Evolutionary conservation across 1,140 invertebrate genomes (phyloP).

Genomic region (Leptonema lineaticorne): DNA sequence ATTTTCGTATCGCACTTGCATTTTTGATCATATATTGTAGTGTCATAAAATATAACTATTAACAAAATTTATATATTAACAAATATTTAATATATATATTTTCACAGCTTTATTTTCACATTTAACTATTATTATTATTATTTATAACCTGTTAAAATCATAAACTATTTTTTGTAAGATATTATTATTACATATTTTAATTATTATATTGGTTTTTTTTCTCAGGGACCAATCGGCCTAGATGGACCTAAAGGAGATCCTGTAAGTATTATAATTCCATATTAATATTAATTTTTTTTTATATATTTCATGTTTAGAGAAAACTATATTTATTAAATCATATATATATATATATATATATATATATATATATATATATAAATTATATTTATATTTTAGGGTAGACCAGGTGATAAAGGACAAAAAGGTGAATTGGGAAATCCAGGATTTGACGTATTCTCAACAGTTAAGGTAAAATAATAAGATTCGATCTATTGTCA

Average conservation of each 20-base stretch:
- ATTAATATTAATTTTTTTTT: no score
- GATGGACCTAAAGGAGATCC: constrained; percentile 91
- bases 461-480: constrained; percentile 89
- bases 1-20: no score
- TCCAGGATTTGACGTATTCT: constrained; percentile 86
- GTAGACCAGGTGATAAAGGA: constrained; percentile 83
- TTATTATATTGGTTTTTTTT: constrained; percentile 46
- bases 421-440: constrained; percentile 82
- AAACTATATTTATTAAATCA: neutral
- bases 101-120: no score
- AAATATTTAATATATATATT: no score
- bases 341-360: neutral
- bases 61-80: no score
- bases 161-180: neutral
- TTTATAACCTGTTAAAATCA: no score
- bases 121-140: no score
- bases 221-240: constrained; percentile 89
- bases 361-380: neutral
- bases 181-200: neutral
- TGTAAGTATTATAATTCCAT: constrained; percentile 67
- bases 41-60: no score
- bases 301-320: neutral
- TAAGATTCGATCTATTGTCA: no score
- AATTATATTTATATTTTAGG: constrained; percentile 59
- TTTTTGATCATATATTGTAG: no score